These are phyloP conservation scores for Eolophus roseicapilla DNA, from an alignment of 2,113 vertebrate genomes.

Conservation along the genomic window DNA sequence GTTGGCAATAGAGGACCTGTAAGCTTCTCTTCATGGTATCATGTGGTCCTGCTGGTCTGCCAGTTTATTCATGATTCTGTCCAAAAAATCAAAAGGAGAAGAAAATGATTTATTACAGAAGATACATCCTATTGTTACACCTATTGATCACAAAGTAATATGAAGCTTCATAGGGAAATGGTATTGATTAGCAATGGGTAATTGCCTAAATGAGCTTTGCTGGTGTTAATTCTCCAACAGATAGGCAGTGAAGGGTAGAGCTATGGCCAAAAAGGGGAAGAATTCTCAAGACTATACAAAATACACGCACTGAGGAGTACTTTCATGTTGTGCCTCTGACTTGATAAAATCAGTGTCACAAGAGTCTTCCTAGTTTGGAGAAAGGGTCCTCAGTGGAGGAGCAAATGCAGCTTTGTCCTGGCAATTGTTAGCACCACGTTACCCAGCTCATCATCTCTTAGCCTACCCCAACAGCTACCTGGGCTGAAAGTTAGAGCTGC, in stretches of 20 bases:
- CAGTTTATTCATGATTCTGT: conserved; percentile 98
- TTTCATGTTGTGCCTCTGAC: background rate
- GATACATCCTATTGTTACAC: background rate
- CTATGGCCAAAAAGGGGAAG: background rate
- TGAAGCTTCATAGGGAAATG: background rate
- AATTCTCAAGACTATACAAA: background rate
- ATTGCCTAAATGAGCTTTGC: background rate
- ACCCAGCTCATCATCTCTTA: background rate
- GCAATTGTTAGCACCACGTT: background rate
- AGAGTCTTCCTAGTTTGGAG: background rate
- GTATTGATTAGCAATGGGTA: background rate
- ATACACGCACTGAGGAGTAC: background rate
- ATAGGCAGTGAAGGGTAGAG: background rate
- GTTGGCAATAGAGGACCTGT: conserved; percentile 96
- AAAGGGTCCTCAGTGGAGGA: background rate
- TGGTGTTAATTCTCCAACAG: background rate
- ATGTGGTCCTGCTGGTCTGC: conserved; percentile 93
- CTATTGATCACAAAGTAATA: background rate
- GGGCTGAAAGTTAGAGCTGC: background rate
- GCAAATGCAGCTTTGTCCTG: background rate
- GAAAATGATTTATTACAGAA: background rate
- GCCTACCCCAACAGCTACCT: background rate
- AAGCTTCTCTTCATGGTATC: conserved; percentile 99
- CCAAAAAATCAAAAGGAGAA: conserved; percentile 56
- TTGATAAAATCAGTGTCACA: background rate